These are phyloP conservation scores for Oryzias dopingdopingensis DNA, from an alignment of 2,797 vertebrate species.

Conservation along the genomic window DNA sequence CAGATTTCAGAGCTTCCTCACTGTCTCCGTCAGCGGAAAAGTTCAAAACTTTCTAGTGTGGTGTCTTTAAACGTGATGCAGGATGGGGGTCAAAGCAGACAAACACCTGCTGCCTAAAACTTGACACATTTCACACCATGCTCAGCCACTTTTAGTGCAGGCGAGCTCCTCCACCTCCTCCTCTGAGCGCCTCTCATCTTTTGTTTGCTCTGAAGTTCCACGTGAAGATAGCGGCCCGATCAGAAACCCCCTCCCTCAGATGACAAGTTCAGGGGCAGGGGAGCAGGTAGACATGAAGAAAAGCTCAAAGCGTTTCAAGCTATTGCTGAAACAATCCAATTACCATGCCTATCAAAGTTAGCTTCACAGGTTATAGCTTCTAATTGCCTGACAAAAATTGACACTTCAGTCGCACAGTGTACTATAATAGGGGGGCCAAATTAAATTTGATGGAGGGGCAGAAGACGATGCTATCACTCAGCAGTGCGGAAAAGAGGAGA, in stretches of 20 bases:
- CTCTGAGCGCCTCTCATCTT: conserved; percentile 42
- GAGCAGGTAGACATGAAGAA: conserved; percentile 64
- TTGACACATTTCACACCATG: conserved; percentile 43
- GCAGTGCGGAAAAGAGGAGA: conserved; percentile 89
- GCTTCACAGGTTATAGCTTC: conserved; percentile 99
- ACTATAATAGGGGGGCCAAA: conserved; percentile 99
- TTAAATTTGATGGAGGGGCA: conserved; percentile 99
- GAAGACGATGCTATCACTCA: conserved; percentile 96
- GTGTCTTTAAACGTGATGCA: conserved; percentile 43
- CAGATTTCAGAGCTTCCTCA: conserved; percentile 19
- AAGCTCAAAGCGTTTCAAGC: conserved; percentile 84
- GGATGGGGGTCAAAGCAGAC: conserved; percentile 53
- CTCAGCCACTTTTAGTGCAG: conserved; percentile 55
- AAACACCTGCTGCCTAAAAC: conserved; percentile 44
- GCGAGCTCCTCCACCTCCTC: conserved; percentile 28
- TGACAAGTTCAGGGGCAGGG: conserved; percentile 40
- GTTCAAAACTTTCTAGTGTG: conserved; percentile 48
- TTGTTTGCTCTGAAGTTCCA: conserved; percentile 71
- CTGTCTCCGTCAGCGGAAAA: conserved; percentile 49
- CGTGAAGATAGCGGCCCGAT: conserved; percentile 65
- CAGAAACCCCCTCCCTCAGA: conserved; percentile 73
- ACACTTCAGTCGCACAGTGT: conserved; percentile 98
- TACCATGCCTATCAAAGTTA: conserved; percentile 99
- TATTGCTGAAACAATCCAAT: conserved; percentile 99
- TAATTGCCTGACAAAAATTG: conserved; percentile 99